Evolutionary conservation across 2,797 vertebrate genomes (phyloP), one percentile per base, ranked within the genome.

Genomic region (Anguilla megastoma): DNA sequence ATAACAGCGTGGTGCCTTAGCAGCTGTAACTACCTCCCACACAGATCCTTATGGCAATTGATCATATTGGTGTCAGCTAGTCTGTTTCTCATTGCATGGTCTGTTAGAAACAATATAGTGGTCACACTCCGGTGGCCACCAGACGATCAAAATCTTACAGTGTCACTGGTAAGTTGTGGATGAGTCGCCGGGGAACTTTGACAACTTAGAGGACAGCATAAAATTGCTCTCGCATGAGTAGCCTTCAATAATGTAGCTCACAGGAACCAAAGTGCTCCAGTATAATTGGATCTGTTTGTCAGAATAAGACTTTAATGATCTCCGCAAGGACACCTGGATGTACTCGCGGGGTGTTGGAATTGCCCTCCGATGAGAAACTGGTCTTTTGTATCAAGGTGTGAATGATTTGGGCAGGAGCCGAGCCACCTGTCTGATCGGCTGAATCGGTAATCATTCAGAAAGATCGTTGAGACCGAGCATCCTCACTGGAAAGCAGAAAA

Each of bases 71-170:
- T 80, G 76, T 80, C 36, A 80, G 36, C 33, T 41, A 45, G 76
- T 80, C 33, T 41, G 76, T 80, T 80, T 21, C 76, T 45, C 76
- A 80, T 80, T 80, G 76, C 33, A 41, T 45, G 76, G 71, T 36
- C 76, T 80, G 76, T 41, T 21, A 80, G 76, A 80, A 80, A 45
- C 36, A 45, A 45, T 80, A 45, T 80, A 80, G 7, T 24, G 30
- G 33, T 80, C 76, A 41, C 76, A 45, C 76, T 80, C 14, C 8
- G 6, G 16, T 33, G 16, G 14, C 76, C 76, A 45, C 3, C 16
- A 45, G 76, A 8, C 16, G 9, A 80, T 80, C 76, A 3, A 5
- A 80, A 41, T 45, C 76, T 80, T 33, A 41, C 76, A 21, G 76
- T 80, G 41, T 80, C 36, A 80, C 33, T 14, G 71, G 9, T 74